Evolutionary conservation across 2,888 invertebrate species (phyloP).

Genomic region (Drosophila monieri): DNA sequence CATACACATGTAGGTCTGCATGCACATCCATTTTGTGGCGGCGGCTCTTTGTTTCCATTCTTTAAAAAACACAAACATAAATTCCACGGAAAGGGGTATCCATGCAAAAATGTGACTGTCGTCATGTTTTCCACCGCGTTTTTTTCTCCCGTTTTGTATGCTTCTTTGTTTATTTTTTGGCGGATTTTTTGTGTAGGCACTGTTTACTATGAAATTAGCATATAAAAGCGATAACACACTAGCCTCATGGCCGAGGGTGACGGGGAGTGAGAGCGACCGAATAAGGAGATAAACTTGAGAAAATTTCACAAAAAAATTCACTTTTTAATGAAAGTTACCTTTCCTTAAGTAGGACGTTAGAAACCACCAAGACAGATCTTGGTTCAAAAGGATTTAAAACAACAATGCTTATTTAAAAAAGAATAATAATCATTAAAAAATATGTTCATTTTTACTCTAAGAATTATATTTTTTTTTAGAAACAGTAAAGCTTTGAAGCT

Average conservation of each 20-base stretch:
- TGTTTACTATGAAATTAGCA: constrained; percentile 71
- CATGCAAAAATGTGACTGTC: constrained; percentile 12
- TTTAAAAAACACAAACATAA: constrained; percentile 4
- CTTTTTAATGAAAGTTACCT: no score
- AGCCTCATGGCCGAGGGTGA: background rate
- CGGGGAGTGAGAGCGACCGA: background rate
- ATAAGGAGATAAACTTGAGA: background rate
- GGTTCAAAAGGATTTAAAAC: no score
- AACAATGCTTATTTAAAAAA: no score
- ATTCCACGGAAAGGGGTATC: background rate
- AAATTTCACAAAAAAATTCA: background rate
- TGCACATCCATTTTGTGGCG: constrained; percentile 14
- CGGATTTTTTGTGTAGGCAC: constrained; percentile 28
- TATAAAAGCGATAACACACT: constrained; percentile 51
- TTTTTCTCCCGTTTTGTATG: constrained; percentile 7
- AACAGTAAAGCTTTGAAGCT: no score
- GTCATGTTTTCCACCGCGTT: constrained; percentile 42
- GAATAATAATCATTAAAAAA: no score
- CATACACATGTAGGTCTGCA: constrained; percentile 15
- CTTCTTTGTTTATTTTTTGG: constrained; percentile 13
- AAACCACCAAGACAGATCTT: no score
- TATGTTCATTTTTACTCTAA: no score
- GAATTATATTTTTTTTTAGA: no score
- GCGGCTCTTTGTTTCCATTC: constrained; percentile 21
- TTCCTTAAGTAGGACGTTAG: no score